A percentile compares a stretch with the other conserved stretches of the same genome.
Conservation (phyloP, 23 tunicate genomes). For the Oikopleura albicans region DNA sequence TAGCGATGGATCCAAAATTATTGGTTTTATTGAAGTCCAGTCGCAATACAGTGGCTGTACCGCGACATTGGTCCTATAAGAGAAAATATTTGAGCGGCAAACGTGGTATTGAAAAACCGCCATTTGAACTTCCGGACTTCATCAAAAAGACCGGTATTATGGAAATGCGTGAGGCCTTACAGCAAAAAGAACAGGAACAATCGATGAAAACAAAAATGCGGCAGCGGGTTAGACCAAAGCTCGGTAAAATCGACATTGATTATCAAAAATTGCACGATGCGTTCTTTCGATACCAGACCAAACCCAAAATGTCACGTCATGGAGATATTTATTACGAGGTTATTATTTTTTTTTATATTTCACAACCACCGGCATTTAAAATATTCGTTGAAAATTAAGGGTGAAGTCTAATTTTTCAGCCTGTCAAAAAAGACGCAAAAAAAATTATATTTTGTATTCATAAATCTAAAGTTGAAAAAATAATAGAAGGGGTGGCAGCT, state of each 20-base stretch:
- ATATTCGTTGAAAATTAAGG: no score
- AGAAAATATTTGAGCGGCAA: conserved; percentile 82
- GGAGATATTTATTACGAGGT: conserved; percentile 89
- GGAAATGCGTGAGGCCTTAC: conserved; percentile 96
- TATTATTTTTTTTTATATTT: no score
- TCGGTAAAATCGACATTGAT: conserved; percentile 96
- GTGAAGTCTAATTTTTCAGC: no score
- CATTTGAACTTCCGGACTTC: conserved; percentile 87
- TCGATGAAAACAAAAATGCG: conserved; percentile 88
- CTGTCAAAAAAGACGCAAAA: no score
- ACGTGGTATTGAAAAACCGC: conserved; percentile 88
- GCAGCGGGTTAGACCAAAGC: conserved; percentile 84
- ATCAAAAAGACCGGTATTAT: conserved; percentile 93
- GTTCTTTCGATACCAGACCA: conserved; percentile 89
- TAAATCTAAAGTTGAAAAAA: no score
- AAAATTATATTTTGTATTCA: no score
- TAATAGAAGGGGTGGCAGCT: no score
- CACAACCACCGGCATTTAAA: no score
- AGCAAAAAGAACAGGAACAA: conserved; percentile 76
- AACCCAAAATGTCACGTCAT: conserved; percentile 85
- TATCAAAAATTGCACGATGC: conserved; percentile 98
- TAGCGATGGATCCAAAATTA: conserved; percentile 82
- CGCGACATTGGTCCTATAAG: conserved; percentile 96
- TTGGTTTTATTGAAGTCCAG: conserved; percentile 81
- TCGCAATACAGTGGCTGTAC: conserved; percentile 78